Evolutionary conservation across 2,888 invertebrate genomes (phyloP), one percentile per base, ranked within the genome.

Genomic region (Pantelozetes paolii): DNA sequence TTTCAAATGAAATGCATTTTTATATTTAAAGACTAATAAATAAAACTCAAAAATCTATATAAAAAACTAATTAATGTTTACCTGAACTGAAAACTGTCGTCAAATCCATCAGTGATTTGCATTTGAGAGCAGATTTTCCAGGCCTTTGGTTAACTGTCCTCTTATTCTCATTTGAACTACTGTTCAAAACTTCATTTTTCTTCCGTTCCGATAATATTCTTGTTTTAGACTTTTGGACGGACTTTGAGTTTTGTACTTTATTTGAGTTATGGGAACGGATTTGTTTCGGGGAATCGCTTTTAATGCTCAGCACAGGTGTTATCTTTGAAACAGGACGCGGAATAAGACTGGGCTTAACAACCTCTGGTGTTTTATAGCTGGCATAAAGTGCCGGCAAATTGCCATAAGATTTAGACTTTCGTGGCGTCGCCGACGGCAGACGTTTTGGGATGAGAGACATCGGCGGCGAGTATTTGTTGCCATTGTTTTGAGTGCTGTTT

Each of bases 281-380:
- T 20, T 28, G 11, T 40, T 67, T 67, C 11, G 36, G 23, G 15
- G 11, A 18, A 30, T 40, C 42, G 23, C 13, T 67, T 32, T 23
- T 67, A 42, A 2, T 67, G 18, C 40, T 67, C n/a, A 32, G 5
- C 2, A 28, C 3, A 42, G 23, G n/a, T 1, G 23, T 23, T 26
- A 36, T 5, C 50, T 57, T 71, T 6, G 30, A 73, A 15, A 75
- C 71, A 8, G 71, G 73, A 13, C 75, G 59, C 15, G 75, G 75
- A 42, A 75, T 75, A 26, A 75, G 73, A 73, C 75, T 75, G 11
- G 75, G 75, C 54, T 69, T 73, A 23, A 23, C n/a, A n/a, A n/a
- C 36, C 36, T 73, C 69, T 2, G 40, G 36, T 1, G 36, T 50
- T 23, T 64, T 30, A n/a, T 20, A 67, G 1, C 40, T 2, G 40